Percentiles rank a stretch among this genome's conserved stretches.
phyloP scores from a whole-genome alignment of 37 sponge, comb jelly and placozoan genomes.

The Mnemiopsis leidyi region DNA sequence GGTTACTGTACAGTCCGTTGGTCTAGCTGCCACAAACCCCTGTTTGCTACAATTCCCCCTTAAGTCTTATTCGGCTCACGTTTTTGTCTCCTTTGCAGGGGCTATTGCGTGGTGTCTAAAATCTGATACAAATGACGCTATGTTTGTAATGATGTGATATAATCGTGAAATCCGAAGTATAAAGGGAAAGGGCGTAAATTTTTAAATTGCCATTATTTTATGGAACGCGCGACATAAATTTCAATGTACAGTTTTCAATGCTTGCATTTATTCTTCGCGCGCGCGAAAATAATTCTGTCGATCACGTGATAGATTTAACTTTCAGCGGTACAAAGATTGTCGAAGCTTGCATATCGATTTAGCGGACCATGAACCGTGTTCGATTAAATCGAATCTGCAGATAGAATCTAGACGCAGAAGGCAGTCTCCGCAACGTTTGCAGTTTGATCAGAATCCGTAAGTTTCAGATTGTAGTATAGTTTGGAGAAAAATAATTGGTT shows the following conservation, averaged over 20 bases:
- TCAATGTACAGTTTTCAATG: not conserved
- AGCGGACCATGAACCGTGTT: not conserved
- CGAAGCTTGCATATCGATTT: not conserved
- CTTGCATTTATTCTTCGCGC: not conserved
- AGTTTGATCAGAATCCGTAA: slow-evolving; percentile 32
- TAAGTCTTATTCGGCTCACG: not conserved
- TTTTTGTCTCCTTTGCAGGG: not conserved
- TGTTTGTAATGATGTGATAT: not conserved
- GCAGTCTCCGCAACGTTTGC: not conserved
- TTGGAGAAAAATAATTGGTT: no score
- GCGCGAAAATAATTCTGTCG: not conserved
- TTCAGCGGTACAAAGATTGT: not conserved
- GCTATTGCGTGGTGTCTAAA: not conserved
- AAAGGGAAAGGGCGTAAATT: not conserved
- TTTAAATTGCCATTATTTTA: not conserved
- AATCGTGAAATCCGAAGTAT: not conserved
- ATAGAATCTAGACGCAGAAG: not conserved
- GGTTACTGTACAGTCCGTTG: no score
- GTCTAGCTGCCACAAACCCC: no score
- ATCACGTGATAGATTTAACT: not conserved
- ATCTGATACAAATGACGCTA: not conserved
- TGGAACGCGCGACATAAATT: not conserved
- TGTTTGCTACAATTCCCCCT: no score
- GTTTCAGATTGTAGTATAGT: no score
- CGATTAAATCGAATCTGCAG: not conserved